These are phyloP conservation scores for Lutjanus campechanus DNA, from an alignment of 2,797 vertebrate species.

Conservation along the genomic window DNA sequence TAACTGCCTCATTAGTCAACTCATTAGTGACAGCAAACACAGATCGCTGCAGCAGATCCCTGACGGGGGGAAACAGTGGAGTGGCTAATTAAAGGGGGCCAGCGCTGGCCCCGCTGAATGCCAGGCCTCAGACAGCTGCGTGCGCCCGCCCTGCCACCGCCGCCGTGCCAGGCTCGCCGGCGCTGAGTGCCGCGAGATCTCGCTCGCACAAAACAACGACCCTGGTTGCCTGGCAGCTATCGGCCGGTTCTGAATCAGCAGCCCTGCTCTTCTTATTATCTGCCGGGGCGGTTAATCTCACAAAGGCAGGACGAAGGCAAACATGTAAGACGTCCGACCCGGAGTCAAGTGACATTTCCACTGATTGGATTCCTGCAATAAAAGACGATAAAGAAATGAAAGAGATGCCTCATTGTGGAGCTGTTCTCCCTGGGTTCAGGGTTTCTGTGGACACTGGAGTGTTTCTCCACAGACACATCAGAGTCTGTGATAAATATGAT, in stretches of 20 bases:
- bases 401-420: not conserved
- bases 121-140: slow-evolving; percentile 88
- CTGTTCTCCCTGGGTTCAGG: not conserved
- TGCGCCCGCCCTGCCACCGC: slow-evolving; percentile 52
- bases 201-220: slow-evolving; percentile 5
- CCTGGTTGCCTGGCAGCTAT: slow-evolving; percentile 82
- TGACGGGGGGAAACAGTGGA: slow-evolving; percentile 88
- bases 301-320: slow-evolving; percentile 50
- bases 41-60: slow-evolving; percentile 88
- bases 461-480: slow-evolving; percentile 2
- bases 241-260: slow-evolving; percentile 60
- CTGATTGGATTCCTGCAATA: slow-evolving; percentile 63
- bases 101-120: slow-evolving; percentile 79
- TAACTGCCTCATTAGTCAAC: slow-evolving; percentile 96
- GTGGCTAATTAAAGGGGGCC: slow-evolving; percentile 90
- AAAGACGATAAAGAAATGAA: slow-evolving; percentile 45
- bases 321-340: slow-evolving; percentile 46
- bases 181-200: slow-evolving; percentile 20
- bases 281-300: slow-evolving; percentile 63
- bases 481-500: not conserved
- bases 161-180: slow-evolving; percentile 32
- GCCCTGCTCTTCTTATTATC: slow-evolving; percentile 63
- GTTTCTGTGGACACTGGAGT: not conserved
- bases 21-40: slow-evolving; percentile 93
- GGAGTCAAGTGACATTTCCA: slow-evolving; percentile 65